These are phyloP conservation scores for Neolamprologus tretocephalus DNA, from an alignment of 2,113 vertebrate genomes.

Conservation along the genomic window DNA sequence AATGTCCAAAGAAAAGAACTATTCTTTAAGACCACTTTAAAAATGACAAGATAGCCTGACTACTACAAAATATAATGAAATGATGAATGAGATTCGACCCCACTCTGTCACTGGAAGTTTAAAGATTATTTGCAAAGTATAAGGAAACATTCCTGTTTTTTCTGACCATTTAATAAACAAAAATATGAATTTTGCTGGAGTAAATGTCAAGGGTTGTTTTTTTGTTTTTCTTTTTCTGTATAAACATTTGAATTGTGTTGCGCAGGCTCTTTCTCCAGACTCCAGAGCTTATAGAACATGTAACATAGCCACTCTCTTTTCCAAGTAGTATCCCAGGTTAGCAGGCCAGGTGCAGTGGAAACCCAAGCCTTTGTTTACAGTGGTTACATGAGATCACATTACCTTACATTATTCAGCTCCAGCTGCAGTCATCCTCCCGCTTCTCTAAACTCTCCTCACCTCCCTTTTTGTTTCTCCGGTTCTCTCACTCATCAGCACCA, in stretches of 20 bases:
- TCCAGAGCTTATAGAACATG: background rate
- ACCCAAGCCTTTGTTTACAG: conserved; percentile 60
- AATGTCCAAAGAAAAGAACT: background rate
- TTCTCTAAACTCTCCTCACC: conserved; percentile 6
- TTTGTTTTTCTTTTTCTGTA: background rate
- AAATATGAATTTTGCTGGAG: background rate
- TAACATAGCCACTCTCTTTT: background rate
- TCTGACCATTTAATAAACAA: background rate
- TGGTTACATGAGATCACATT: conserved; percentile 65
- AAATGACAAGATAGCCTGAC: background rate
- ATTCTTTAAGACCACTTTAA: background rate
- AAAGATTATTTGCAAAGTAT: background rate
- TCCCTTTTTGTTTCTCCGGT: background rate
- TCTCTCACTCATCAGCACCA: background rate
- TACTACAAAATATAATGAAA: background rate
- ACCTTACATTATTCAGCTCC: conserved; percentile 74
- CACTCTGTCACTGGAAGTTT: background rate
- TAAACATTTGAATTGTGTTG: background rate
- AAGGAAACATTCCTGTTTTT: background rate
- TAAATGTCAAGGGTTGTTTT: background rate
- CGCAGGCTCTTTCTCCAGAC: background rate
- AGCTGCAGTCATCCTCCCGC: conserved; percentile 44
- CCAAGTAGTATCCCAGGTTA: background rate
- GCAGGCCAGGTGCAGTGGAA: conserved; percentile 54
- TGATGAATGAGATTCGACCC: background rate